Conservation (phyloP, 2,797 vertebrate genomes). For the Characodon lateralis region DNA sequence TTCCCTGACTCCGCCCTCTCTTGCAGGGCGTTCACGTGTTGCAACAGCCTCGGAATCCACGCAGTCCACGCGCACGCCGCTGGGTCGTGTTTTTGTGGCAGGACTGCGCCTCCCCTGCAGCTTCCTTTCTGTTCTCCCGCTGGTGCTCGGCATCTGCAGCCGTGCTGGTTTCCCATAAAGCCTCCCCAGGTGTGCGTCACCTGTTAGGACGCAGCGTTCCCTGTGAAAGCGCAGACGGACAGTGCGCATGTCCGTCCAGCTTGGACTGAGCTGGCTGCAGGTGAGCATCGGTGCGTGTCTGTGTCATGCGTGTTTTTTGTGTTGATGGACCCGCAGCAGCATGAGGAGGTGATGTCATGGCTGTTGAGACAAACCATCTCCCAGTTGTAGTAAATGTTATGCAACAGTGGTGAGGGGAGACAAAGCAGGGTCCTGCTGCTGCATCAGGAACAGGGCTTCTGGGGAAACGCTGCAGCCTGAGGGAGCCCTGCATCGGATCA, state of each 20-base stretch:
- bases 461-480: neutral
- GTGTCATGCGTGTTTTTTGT: neutral
- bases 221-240: constrained; percentile 1
- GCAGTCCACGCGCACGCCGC: constrained; percentile 57
- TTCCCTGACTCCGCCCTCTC: constrained; percentile 93
- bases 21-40: constrained; percentile 79
- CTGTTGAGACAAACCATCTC: constrained; percentile 64
- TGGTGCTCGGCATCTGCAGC: too few relatives aligned
- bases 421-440: constrained; percentile 47
- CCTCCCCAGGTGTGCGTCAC: constrained; percentile 13
- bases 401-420: constrained; percentile 66
- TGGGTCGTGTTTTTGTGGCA: neutral
- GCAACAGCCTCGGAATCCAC: constrained; percentile 62
- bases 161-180: neutral
- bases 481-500: neutral
- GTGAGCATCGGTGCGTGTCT: constrained; percentile 14
- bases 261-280: constrained; percentile 8
- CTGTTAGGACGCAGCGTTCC: constrained; percentile 18
- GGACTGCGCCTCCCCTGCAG: neutral
- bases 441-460: neutral
- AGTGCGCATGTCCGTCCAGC: neutral
- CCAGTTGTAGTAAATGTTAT: constrained; percentile 78
- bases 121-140: neutral
- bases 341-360: constrained; percentile 80
- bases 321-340: constrained; percentile 48